Base-by-base conservation (phyloP, 2,113 vertebrate genomes). In the Gorsachius goisagi region DNA sequence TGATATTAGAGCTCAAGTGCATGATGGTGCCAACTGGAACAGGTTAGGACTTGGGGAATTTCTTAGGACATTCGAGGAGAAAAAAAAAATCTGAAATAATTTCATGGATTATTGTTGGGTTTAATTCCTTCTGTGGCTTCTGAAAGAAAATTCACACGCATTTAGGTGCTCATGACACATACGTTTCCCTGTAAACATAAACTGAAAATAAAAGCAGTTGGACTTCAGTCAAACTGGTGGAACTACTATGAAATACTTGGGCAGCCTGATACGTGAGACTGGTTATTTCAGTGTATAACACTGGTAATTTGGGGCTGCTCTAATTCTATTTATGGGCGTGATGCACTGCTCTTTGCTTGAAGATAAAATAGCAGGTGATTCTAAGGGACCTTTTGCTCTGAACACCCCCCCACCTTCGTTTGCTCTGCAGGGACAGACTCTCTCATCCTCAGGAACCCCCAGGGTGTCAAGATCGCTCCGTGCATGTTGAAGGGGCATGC, bases 21-120 rank as follows among this genome's bases (percentile, higher is more conserved):
- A 28, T 11, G 56, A 41, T 39, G 76, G 91, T 96, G 96, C 96
- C 97, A 97, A 45, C 4, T 97, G 97, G 97, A 98, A 94, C 5
- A 14, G 73, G 84, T 53, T n/a, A 41, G 50, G 91, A 90, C 53
- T 16, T 24, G 27, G 93, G 94, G 96, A 97, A 98, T 97, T 97
- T 94, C 95, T 89, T 7, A 4, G 86, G 89, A 85, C 84, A 60
- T 37, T 71, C 0, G 11, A 89, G 89, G 80, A 96, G 89, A 78
- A 83, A 91, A 94, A 91, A 94, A 78, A 80, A 89, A 12, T 59
- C 85, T 53, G 85, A 35, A 92, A 73, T 77, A 72, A 97, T 96
- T 94, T 93, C 79, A 73, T 79, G 95, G 89, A 69, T 85, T 93
- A 14, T 39, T 64, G 81, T 75, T 81, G 72, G 18, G 47, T 96